Conservation (phyloP, 2,113 vertebrate genomes). For the Edolisoma coerulescens region DNA sequence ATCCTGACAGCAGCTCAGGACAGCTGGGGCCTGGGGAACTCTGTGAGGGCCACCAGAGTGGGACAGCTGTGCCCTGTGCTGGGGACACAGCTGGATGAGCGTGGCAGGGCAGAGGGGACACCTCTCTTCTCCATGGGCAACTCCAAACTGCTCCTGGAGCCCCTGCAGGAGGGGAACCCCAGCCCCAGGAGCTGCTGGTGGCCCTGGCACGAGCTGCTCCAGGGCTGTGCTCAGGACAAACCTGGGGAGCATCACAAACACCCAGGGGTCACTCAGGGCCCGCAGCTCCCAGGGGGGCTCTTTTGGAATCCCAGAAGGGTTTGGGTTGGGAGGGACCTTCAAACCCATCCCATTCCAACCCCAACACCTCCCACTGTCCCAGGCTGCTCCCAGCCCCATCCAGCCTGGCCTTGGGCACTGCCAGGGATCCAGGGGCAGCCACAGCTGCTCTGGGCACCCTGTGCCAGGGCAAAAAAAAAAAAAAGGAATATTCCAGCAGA, state of each 20-base stretch:
- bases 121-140: accelerated
- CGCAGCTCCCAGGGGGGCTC: background rate
- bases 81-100: background rate
- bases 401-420: background rate
- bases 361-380: background rate
- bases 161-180: background rate
- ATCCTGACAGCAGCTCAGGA: background rate
- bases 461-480: too few species aligned
- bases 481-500: background rate
- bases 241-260: background rate
- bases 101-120: background rate
- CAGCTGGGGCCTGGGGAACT: background rate
- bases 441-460: background rate
- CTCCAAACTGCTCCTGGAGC: background rate
- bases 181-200: background rate
- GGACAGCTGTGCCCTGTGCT: background rate
- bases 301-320: background rate
- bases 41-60: background rate
- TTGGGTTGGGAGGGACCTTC: background rate
- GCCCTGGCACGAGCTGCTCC: background rate
- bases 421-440: background rate
- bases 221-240: background rate
- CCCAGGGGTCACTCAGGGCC: background rate
- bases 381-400: background rate
- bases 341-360: background rate